Evolutionary conservation across 2,888 invertebrate species (phyloP).

Genomic region (Baccha elongata): DNA sequence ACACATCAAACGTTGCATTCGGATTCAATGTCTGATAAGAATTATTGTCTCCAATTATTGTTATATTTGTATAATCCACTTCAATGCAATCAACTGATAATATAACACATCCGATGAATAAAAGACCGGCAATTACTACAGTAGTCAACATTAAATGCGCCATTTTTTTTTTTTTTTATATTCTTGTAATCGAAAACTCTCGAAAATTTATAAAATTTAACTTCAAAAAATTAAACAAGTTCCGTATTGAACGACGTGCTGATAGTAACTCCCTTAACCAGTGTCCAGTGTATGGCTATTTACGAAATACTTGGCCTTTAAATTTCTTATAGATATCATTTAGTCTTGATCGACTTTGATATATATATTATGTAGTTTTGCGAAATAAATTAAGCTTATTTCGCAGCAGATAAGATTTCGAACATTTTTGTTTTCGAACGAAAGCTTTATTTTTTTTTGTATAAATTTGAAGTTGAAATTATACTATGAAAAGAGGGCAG

Average conservation of each 20-base stretch:
- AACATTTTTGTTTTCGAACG: background rate
- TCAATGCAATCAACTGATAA: slow-evolving; percentile 74
- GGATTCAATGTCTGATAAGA: slow-evolving; percentile 75
- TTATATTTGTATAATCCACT: slow-evolving; percentile 77
- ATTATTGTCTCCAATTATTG: slow-evolving; percentile 75
- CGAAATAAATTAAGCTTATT: slow-evolving; percentile 44
- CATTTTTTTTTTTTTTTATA: slow-evolving; percentile 23
- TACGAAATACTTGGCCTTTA: slow-evolving; percentile 51
- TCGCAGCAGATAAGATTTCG: slow-evolving; percentile 54
- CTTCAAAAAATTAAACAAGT: background rate
- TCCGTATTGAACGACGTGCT: slow-evolving; percentile 15
- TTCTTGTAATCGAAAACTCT: background rate
- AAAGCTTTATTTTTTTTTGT: slow-evolving; percentile 3
- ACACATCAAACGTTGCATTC: slow-evolving; percentile 56
- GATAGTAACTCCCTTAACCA: slow-evolving; percentile 22
- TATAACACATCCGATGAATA: slow-evolving; percentile 32
- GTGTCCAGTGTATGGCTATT: slow-evolving; percentile 49
- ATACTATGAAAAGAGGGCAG: background rate
- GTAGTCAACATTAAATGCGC: slow-evolving; percentile 10
- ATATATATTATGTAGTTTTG: slow-evolving; percentile 33
- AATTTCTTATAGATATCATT: slow-evolving; percentile 44
- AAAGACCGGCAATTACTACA: slow-evolving; percentile 10
- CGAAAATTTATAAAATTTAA: background rate
- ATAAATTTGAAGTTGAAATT: background rate
- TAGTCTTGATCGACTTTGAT: slow-evolving; percentile 22